These are phyloP conservation scores for Petrocephalus sullivani DNA, from an alignment of 2,797 vertebrate species.

Conservation along the genomic window DNA sequence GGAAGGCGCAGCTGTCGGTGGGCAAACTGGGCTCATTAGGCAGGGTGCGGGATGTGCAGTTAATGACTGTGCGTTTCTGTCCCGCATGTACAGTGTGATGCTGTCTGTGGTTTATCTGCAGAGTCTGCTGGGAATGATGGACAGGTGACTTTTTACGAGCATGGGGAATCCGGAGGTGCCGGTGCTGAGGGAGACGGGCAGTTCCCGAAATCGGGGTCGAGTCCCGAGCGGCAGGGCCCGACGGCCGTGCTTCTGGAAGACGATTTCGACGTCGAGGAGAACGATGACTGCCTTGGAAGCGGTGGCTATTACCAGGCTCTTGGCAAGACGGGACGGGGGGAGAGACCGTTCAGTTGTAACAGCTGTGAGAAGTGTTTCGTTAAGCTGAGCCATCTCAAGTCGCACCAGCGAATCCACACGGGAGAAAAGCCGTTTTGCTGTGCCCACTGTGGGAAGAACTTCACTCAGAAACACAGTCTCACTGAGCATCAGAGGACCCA, in stretches of 20 bases:
- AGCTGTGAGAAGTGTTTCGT: constrained; percentile 55
- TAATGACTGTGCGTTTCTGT: not conserved
- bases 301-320: not conserved
- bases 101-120: not conserved
- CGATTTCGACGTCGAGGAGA: not conserved
- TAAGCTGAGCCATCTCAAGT: constrained; percentile 47
- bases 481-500: constrained; percentile 51
- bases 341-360: not conserved
- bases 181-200: not conserved
- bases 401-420: constrained; percentile 48
- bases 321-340: not conserved
- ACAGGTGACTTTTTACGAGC: constrained; percentile 2
- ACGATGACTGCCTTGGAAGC: not conserved
- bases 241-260: not conserved
- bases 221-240: not conserved
- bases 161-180: constrained; percentile 13
- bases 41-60: not conserved
- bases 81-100: not conserved
- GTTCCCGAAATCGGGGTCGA: not conserved
- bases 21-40: constrained; percentile 45
- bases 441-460: constrained; percentile 45
- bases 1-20: constrained; percentile 37
- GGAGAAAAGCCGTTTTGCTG: constrained; percentile 55
- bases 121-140: not conserved
- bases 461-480: constrained; percentile 53